Evolutionary conservation across 1,140 invertebrate species (phyloP).

Genomic region (Muscidifurax raptorellus): DNA sequence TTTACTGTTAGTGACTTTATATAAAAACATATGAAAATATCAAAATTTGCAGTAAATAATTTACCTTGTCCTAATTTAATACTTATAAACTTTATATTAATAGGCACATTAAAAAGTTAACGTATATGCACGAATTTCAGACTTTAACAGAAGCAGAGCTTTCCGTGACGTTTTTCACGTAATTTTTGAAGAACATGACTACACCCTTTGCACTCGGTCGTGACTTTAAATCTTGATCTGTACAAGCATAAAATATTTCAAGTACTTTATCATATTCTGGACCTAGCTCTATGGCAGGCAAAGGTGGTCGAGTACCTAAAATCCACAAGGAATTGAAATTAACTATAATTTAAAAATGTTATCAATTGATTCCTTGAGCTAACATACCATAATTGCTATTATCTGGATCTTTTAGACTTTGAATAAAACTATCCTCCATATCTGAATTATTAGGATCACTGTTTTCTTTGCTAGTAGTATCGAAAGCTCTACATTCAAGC

Average conservation of each 20-base stretch:
- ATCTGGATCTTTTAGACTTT: conserved; percentile 50
- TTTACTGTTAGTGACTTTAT: neutral
- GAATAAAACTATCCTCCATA: conserved; percentile 57
- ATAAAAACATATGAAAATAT: conserved; percentile 46
- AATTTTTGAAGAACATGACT: conserved; percentile 68
- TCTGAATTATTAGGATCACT: conserved; percentile 58
- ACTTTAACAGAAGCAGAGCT: neutral
- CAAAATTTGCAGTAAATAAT: conserved; percentile 40
- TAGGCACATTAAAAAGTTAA: neutral
- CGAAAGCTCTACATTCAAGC: conserved; percentile 35
- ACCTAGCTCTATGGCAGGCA: conserved; percentile 81
- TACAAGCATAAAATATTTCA: conserved; percentile 84
- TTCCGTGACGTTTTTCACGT: conserved; percentile 48
- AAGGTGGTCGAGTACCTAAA: conserved; percentile 80
- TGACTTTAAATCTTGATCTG: conserved; percentile 77
- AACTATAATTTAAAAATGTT: neutral
- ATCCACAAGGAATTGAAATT: conserved; percentile 33
- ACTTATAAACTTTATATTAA: neutral
- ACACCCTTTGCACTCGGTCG: conserved; percentile 79
- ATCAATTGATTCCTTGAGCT: conserved; percentile 24
- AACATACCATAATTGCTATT: conserved; percentile 57
- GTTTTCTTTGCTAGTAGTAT: conserved; percentile 56
- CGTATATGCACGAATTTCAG: neutral
- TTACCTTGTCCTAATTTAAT: conserved; percentile 27
- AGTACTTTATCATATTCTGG: conserved; percentile 80